phyloP scores from a whole-genome alignment of 1,140 invertebrate species.

The Dreissena polymorpha region DNA sequence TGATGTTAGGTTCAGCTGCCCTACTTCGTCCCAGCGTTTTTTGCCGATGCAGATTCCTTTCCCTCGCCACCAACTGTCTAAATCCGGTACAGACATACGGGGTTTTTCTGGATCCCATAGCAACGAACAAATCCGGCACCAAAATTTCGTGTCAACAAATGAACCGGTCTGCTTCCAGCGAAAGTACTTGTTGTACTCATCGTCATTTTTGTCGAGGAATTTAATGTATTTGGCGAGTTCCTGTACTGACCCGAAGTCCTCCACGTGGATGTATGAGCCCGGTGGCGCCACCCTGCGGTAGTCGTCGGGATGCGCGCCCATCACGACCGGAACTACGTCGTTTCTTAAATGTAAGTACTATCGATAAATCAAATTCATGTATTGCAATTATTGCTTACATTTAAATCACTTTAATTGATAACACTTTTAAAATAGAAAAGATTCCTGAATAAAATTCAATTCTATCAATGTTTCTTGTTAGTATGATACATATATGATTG shows the following conservation, averaged over 20 bases:
- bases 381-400: not conserved
- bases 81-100: conserved; percentile 37
- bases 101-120: conserved; percentile 62
- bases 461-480: too few species aligned
- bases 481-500: too few species aligned
- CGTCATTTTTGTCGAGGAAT: conserved; percentile 77
- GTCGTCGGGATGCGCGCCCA: conserved; percentile 81
- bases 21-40: conserved; percentile 28
- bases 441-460: not conserved
- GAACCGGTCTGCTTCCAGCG: conserved; percentile 73
- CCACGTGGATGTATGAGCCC: conserved; percentile 95
- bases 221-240: conserved; percentile 94
- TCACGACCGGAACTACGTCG: conserved; percentile 79
- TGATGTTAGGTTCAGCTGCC: too few species aligned
- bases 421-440: not conserved
- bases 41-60: conserved; percentile 56
- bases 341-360: conserved; percentile 61
- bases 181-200: conserved; percentile 78
- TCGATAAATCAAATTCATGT: not conserved
- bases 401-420: too few species aligned
- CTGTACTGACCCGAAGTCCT: conserved; percentile 93
- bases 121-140: conserved; percentile 93
- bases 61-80: conserved; percentile 67
- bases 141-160: conserved; percentile 84
- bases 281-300: conserved; percentile 79